phyloP scores from a whole-genome alignment of 2,797 vertebrate genomes.

The Scleropages formosus region DNA sequence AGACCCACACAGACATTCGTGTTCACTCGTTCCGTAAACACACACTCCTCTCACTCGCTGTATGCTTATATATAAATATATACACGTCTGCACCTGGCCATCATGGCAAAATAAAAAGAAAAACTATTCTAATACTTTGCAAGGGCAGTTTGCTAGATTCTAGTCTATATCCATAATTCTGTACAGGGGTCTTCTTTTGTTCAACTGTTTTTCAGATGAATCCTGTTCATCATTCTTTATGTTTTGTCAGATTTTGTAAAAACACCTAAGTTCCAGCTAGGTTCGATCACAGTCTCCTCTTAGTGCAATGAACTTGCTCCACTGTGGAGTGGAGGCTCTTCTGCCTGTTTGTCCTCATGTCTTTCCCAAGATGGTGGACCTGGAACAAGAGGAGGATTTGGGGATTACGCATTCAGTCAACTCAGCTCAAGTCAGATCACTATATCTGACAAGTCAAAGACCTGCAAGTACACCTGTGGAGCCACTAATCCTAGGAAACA shows the following conservation, averaged over 20 bases:
- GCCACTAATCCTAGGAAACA: background rate
- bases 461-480: background rate
- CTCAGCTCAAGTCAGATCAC: background rate
- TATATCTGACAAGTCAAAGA: background rate
- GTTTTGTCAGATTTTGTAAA: slow-evolving; percentile 50
- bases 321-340: slow-evolving; percentile 59
- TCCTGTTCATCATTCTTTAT: slow-evolving; percentile 64
- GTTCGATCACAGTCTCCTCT: slow-evolving; percentile 77
- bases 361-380: slow-evolving; percentile 86
- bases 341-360: slow-evolving; percentile 72
- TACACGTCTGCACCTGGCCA: slow-evolving; percentile 39
- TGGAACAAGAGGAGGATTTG: slow-evolving; percentile 55
- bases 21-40: slow-evolving; percentile 11
- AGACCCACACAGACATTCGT: slow-evolving; percentile 44
- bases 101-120: slow-evolving; percentile 22
- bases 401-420: background rate
- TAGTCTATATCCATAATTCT: slow-evolving; percentile 40
- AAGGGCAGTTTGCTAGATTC: slow-evolving; percentile 49
- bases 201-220: slow-evolving; percentile 60
- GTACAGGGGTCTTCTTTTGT: slow-evolving; percentile 32
- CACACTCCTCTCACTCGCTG: background rate
- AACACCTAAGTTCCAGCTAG: slow-evolving; percentile 77
- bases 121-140: slow-evolving; percentile 42
- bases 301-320: slow-evolving; percentile 74
- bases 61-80: slow-evolving; percentile 30